Conservation (phyloP, 2,888 invertebrate species). For the Nebria salina region DNA sequence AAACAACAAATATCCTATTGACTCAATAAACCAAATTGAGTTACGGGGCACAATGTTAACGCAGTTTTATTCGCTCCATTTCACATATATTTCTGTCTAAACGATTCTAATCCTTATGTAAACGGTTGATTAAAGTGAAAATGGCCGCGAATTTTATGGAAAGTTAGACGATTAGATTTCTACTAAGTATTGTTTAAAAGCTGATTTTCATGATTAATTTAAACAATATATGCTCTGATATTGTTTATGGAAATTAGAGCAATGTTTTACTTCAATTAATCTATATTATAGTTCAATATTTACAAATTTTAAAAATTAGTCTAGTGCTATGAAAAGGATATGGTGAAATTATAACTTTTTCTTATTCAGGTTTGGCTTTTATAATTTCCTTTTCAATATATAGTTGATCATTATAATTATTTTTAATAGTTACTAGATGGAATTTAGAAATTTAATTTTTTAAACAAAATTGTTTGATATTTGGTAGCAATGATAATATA, state of each 20-base stretch:
- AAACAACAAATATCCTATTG: background rate
- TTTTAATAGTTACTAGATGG: too few relatives aligned
- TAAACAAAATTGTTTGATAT: too few relatives aligned
- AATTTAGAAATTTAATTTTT: too few relatives aligned
- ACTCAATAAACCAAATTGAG: background rate
- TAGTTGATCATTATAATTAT: too few relatives aligned
- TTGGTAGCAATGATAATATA: too few relatives aligned
- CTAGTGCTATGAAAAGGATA: too few relatives aligned
- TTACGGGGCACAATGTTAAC: background rate
- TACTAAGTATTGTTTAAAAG: background rate
- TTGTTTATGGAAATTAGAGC: background rate
- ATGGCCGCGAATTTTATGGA: background rate
- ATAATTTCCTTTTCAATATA: too few relatives aligned
- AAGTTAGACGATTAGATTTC: background rate
- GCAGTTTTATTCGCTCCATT: background rate
- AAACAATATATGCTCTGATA: background rate
- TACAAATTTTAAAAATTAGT: background rate
- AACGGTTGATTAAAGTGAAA: background rate
- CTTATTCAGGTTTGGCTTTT: too few relatives aligned
- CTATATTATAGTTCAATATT: background rate
- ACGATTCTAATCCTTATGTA: conserved; percentile 1
- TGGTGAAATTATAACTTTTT: too few relatives aligned
- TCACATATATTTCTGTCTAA: background rate
- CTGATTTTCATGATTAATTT: background rate
- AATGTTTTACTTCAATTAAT: background rate